These are phyloP conservation scores for Anoura caudifer DNA, from an alignment of 2,113 vertebrate genomes.

Conservation along the genomic window DNA sequence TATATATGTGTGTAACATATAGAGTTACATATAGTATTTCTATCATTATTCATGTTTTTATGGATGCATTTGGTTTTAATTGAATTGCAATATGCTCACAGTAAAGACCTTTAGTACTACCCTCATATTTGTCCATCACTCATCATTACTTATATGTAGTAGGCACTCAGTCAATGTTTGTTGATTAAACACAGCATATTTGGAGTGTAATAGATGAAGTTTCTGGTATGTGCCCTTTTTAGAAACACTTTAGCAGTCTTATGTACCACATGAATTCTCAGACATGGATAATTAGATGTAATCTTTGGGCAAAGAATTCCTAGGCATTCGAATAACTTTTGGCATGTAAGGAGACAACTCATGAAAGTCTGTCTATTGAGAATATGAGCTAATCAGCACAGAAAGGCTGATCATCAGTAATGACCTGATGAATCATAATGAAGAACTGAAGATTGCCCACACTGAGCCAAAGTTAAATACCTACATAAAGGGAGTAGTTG, in stretches of 20 bases:
- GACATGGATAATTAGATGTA: background rate
- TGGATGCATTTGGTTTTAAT: background rate
- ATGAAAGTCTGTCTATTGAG: background rate
- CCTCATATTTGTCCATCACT: background rate
- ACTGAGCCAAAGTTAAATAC: background rate
- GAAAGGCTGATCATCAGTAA: too few species aligned
- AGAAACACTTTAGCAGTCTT: background rate
- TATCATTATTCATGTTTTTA: background rate
- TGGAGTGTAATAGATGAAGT: background rate
- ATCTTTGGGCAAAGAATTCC: background rate
- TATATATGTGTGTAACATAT: background rate
- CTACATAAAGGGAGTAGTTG: background rate
- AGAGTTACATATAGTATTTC: background rate
- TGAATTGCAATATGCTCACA: background rate
- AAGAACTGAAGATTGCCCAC: background rate
- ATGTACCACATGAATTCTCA: background rate
- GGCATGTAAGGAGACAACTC: background rate
- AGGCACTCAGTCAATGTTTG: background rate
- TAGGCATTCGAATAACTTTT: background rate
- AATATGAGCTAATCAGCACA: background rate
- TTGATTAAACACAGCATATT: background rate
- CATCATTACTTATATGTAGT: background rate
- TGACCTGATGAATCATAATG: background rate
- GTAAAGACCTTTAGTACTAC: background rate
- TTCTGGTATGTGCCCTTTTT: background rate